phyloP scores from a whole-genome alignment of 2,797 vertebrate species.

The Malacoraja senta region DNA sequence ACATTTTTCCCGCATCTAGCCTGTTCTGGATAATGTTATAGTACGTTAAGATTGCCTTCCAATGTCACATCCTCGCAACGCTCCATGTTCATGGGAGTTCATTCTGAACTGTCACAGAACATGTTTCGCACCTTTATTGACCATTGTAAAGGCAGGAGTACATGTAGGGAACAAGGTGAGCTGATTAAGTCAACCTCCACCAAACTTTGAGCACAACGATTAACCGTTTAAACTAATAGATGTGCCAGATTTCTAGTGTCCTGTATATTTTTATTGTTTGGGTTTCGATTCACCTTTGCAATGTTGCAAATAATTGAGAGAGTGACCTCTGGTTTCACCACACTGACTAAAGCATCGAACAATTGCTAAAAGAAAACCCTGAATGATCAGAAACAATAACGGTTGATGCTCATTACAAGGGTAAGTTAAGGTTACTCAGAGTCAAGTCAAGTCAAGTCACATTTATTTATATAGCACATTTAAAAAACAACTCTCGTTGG shows the following conservation, averaged over 20 bases:
- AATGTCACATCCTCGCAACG: neutral
- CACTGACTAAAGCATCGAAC: no score
- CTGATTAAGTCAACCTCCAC: neutral
- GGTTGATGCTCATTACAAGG: neutral
- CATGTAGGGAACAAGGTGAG: neutral
- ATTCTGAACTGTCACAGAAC: neutral
- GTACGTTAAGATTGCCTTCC: neutral
- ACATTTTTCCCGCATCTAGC: no score
- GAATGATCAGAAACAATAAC: neutral
- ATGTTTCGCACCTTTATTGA: no score
- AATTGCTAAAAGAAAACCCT: neutral
- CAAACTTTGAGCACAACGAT: neutral
- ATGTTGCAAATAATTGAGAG: neutral
- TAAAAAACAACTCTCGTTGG: no score
- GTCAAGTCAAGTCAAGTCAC: no score
- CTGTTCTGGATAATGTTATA: neutral
- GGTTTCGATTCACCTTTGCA: no score
- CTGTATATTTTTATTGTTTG: no score
- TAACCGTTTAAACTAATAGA: no score
- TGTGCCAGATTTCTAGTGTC: no score
- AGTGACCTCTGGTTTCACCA: neutral
- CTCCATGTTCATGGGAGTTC: neutral
- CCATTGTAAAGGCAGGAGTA: neutral
- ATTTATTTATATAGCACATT: no score
- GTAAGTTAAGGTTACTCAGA: no score